Percentiles rank a stretch among this genome's conserved stretches.
These are phyloP conservation scores for Erpobdella octoculata DNA, from an alignment of 2,888 invertebrate species.

Conservation along the genomic window DNA sequence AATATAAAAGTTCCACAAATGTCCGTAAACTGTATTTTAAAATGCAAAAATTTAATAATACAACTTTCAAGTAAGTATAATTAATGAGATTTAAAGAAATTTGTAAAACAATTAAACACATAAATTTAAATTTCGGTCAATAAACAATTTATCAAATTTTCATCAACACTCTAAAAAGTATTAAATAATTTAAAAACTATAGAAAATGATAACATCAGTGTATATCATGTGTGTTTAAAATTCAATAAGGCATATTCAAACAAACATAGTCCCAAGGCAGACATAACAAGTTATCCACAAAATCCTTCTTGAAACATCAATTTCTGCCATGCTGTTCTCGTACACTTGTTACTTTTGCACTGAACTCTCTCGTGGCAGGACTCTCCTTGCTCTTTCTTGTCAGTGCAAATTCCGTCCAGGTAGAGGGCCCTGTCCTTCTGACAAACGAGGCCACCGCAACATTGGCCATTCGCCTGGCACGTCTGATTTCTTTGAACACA, in stretches of 20 bases:
- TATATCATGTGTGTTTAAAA: not conserved
- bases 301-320: slow-evolving; percentile 1
- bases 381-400: slow-evolving; percentile 1
- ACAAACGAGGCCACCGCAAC: slow-evolving; percentile 29
- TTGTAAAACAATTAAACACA: no score
- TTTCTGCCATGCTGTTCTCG: not conserved
- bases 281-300: not conserved
- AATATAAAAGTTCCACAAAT: no score
- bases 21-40: no score
- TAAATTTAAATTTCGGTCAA: no score
- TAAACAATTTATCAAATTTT: no score
- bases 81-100: no score
- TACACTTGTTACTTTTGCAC: slow-evolving; percentile 23
- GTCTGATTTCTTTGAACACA: slow-evolving; percentile 27
- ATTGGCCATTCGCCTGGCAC: slow-evolving; percentile 31
- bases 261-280: not conserved
- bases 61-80: no score
- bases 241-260: not conserved
- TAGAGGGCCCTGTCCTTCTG: slow-evolving; percentile 20
- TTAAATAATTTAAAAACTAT: no score
- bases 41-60: no score
- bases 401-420: slow-evolving; percentile 26
- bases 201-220: not conserved
- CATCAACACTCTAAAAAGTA: no score
- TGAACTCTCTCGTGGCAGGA: slow-evolving; percentile 28